Evolutionary conservation across 2,113 vertebrate species (phyloP), one percentile per base, ranked within the genome.

Genomic region (Phrynocephalus versicolor): DNA sequence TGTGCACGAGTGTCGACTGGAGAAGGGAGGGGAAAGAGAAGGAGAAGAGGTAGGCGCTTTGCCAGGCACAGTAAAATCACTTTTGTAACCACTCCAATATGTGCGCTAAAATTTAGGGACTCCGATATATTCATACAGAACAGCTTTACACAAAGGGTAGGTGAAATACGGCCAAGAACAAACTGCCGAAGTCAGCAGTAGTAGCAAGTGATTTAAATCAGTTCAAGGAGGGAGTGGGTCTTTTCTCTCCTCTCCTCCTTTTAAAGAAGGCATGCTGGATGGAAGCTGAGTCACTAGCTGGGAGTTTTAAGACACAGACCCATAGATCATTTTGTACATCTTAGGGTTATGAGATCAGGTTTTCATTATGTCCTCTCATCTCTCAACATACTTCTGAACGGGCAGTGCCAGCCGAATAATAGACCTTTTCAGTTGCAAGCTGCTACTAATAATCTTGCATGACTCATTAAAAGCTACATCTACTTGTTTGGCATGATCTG

Each of bases 191-290:
- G 92, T 95, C 93, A 95, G 93, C 93, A 94, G 87, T 87, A 88
- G 91, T 90, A 91, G 91, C 91, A 90, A 92, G 91, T 84, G 86
- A 90, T 92, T 91, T 95, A 95, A 95, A 94, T 95, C 94, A 94
- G 90, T 79, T 92, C 90, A 89, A 92, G 91, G 89, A 93, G 91
- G 82, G 91, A 83, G 64, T 30, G 64, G 23, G 8, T 9, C 67
- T 93, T 87, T 41, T 81, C 35, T 82, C 55, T 84, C 92, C 35
- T 82, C 55, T 84, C 92, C 85, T 37, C 76, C 25, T 41, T n/a
- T 85, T 45, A 6, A 16, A 16, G 15, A 77, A 77, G n/a, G 2
- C 58, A 72, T 70, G 3, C 64, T 85, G 81, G 16, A 9, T 21
- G 79, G n/a, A 69, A 79, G 89, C 92, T 89, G 84, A 89, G 90